A percentile compares a stretch with the other conserved stretches of the same genome.
Evolutionary conservation across 2,797 vertebrate species (phyloP).

Genomic region (Poecilia velifera): DNA sequence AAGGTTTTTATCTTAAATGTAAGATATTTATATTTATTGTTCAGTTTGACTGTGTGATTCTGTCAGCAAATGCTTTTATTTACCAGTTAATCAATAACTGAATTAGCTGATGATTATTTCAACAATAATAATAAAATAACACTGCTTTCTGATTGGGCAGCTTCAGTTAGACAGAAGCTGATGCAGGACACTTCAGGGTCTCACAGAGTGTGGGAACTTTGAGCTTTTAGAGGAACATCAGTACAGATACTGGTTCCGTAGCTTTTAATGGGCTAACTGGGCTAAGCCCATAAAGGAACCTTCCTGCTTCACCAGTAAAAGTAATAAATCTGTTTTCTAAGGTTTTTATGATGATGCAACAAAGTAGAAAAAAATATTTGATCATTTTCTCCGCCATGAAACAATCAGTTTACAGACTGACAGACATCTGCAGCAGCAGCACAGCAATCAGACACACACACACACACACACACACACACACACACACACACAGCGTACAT

Average conservation of each 20-base stretch:
- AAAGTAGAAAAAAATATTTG: background rate
- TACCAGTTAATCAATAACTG: no score
- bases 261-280: background rate
- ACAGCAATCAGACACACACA: background rate
- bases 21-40: no score
- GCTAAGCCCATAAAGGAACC: background rate
- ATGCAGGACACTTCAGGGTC: no score
- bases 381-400: background rate
- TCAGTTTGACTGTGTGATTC: no score
- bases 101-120: no score
- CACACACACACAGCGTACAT: background rate
- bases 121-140: no score
- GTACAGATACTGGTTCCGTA: background rate
- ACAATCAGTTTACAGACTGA: background rate
- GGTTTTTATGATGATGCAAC: background rate
- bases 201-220: no score
- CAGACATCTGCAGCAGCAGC: background rate
- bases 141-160: no score
- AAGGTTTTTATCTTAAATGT: no score
- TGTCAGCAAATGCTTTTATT: no score
- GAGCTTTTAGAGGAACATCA: no score
- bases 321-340: background rate
- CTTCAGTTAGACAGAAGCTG: no score
- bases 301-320: background rate
- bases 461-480: background rate